Base-by-base conservation (phyloP, 2,113 vertebrate genomes). In the Trichechus manatus region DNA sequence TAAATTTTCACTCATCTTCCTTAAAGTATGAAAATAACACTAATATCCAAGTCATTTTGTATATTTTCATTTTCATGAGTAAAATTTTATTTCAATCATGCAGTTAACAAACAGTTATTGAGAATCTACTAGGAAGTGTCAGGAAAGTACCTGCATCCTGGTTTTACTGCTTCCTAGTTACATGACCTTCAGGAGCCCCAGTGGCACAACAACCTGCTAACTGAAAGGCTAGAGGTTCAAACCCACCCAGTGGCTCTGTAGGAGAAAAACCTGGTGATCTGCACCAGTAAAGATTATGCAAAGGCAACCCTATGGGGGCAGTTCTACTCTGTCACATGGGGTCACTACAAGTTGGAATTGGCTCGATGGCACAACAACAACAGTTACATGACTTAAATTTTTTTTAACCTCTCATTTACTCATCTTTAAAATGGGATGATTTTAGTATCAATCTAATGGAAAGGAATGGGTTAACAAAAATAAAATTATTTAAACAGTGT, bases 381-480 rank as follows among this genome's bases (percentile, higher is more conserved):
- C 53, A 64, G 27, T 64, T 29, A 29, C 14, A 64, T 64, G 63
- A 29, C 8, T 64, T 64, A 10, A 23, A 5, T 64, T 64, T 61
- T 61, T 64, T 29, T 87, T 88, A 66, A 64, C 0, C 1, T 87
- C 5, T 77, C 1, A 59, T 81, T 59, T 89, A 1, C 44, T 74
- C 1, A 83, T 91, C 6, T 93, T 92, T 87, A 78, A 82, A 81
- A 53, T 2, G 2, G 39, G 1, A 84, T 61, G 42, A 64, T 83
- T 86, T 59, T 83, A 42, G 31, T 83, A 63, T 1, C 7, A n/a
- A 20, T 25, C 10, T 64, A 29, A 31, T 11, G 92, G 8, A 0
- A 66, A 3, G 96, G 87, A 93, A 64, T 61, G 13, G 0, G 20
- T 78, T 81, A 74, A 81, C 39, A 84, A 91, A 81, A 96, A 8